These are phyloP conservation scores for Grantiella picta DNA, from an alignment of 2,113 vertebrate genomes.

Conservation along the genomic window DNA sequence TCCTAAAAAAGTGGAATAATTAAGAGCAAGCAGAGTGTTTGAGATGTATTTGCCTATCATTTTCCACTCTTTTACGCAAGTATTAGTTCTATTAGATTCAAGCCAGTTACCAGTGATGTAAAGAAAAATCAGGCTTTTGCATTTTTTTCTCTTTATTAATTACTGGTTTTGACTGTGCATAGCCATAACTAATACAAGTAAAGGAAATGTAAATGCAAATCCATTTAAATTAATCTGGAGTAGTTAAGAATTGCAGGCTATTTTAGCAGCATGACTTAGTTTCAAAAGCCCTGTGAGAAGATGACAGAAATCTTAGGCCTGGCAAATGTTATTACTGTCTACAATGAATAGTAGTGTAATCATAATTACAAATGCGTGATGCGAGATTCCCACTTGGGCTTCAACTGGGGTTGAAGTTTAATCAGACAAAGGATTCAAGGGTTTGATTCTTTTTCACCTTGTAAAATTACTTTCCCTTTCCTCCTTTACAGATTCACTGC, in stretches of 20 bases:
- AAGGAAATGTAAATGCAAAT: conserved; percentile 33
- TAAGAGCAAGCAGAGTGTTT: conserved; percentile 35
- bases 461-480: not conserved
- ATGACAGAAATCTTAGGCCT: conserved; percentile 21
- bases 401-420: not conserved
- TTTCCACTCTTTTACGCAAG: not conserved
- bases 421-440: not conserved
- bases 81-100: conserved; percentile 20
- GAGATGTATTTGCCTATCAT: conserved; percentile 10
- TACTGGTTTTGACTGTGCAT: not conserved
- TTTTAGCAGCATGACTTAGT: conserved; percentile 31
- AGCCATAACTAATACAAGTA: conserved; percentile 32
- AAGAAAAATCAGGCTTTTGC: not conserved
- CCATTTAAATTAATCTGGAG: conserved; percentile 49
- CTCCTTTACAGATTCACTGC: not conserved
- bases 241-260: conserved; percentile 28
- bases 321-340: conserved; percentile 15
- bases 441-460: not conserved
- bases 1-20: conserved; percentile 52
- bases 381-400: not conserved
- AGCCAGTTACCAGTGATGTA: not conserved
- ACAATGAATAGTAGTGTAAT: not conserved
- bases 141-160: conserved; percentile 42
- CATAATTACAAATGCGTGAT: not conserved
- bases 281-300: conserved; percentile 27